phyloP scores from a whole-genome alignment of 2,113 vertebrate species.

The Ivindomyrus marchei region DNA sequence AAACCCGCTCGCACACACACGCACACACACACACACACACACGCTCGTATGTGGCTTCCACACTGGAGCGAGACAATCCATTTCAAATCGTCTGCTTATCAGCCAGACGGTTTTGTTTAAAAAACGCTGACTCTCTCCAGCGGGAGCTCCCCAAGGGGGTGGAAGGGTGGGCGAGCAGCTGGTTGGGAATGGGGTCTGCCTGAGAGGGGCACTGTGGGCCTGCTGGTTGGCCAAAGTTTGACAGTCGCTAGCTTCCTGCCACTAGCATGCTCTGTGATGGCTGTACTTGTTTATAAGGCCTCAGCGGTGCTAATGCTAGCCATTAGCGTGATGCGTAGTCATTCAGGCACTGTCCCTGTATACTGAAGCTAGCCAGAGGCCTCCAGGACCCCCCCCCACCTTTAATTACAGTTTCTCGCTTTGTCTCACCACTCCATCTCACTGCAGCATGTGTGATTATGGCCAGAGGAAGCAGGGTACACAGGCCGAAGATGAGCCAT shows the following conservation, averaged over 20 bases:
- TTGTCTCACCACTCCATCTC: neutral
- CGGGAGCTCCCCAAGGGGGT: neutral
- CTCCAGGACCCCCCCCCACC: neutral
- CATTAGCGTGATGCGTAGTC: slow-evolving; percentile 25
- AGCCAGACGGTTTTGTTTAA: neutral
- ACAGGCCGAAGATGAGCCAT: neutral
- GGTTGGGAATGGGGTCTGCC: neutral
- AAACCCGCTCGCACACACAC: neutral
- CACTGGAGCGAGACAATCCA: neutral
- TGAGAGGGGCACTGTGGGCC: neutral
- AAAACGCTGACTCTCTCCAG: neutral
- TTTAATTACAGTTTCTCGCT: slow-evolving; percentile 23
- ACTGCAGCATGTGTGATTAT: neutral
- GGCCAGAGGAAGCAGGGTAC: neutral
- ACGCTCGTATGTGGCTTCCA: neutral
- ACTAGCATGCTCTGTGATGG: slow-evolving; percentile 21
- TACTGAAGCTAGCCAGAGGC: neutral
- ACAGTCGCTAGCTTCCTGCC: neutral
- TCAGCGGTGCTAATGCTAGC: neutral
- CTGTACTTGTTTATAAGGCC: slow-evolving; percentile 27
- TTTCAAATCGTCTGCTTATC: neutral
- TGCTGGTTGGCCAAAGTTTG: neutral
- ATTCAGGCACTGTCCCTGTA: neutral
- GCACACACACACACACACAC: neutral
- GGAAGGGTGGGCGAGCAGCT: neutral